A percentile compares a stretch with the other conserved stretches of the same genome.
phyloP scores from a whole-genome alignment of 2,888 invertebrate genomes.

The Polyommatus iphigenia region DNA sequence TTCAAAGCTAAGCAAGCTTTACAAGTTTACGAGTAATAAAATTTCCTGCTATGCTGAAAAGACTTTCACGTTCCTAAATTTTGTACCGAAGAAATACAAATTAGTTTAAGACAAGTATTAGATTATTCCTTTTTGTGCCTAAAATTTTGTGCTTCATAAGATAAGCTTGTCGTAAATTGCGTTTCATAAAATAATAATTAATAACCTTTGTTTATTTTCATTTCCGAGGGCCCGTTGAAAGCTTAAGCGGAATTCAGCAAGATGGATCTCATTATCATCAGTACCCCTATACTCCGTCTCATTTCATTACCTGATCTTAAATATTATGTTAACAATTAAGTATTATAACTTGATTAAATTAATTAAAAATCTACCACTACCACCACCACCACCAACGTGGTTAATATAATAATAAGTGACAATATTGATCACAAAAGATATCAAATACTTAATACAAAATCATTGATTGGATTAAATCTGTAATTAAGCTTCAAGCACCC shows the following conservation, averaged over 20 bases:
- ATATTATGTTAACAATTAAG: too few relatives aligned
- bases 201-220: conserved; percentile 7
- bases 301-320: too few relatives aligned
- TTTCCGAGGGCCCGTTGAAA: background rate
- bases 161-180: background rate
- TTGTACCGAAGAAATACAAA: background rate
- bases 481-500: too few relatives aligned
- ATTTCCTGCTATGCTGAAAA: background rate
- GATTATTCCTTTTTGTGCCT: background rate
- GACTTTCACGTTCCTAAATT: background rate
- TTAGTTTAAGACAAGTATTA: background rate
- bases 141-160: background rate
- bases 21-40: background rate
- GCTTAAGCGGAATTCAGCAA: background rate
- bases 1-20: background rate
- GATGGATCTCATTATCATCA: too few relatives aligned
- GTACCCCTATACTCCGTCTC: too few relatives aligned
- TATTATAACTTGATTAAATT: too few relatives aligned
- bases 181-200: background rate
- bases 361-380: too few relatives aligned
- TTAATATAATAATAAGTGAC: too few relatives aligned
- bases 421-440: too few relatives aligned
- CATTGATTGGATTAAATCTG: too few relatives aligned
- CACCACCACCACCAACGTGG: too few relatives aligned
- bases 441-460: too few relatives aligned